Evolutionary conservation across 2,888 invertebrate species (phyloP), one percentile per base, ranked within the genome.

Genomic region (Microctonus hyperodae): DNA sequence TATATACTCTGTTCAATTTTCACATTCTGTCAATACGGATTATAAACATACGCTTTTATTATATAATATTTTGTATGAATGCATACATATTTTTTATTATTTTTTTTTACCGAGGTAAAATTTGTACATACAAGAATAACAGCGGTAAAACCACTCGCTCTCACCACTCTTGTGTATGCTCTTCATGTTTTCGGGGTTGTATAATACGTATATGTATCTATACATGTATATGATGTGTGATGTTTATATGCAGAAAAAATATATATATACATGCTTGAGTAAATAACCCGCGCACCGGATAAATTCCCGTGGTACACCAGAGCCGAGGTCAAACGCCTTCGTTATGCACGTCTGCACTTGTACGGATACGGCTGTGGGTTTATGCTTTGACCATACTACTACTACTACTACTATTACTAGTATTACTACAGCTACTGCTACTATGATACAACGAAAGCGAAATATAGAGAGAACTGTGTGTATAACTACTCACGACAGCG

Each of bases 271-370:
- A 35, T 60, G 50, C 33, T 48, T 20, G 56, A 31, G 64, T 57
- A 64, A 64, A 64, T 64, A 65, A 65, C 65, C 50, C 65, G 51
- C 59, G 37, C 51, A 35, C 16, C 23, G 58, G 50, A 33, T 65
- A 59, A 65, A 65, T 65, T 65, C 59, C 37, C 65, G 65, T 65
- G 65, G 65, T 53, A 59, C 51, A 59, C 65, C 65, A 65, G 50
- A 63, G 37, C 28, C 35, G 66, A 56, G 66, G 66, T 66, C 66
- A 66, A 66, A 61, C 61, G 66, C 61, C 66, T 66, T 66, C 56
- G 66, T 66, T 66, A 66, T 66, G 48, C 56, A 33, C 55, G 50
- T 66, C 56, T 66, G 66, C 61, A 66, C 66, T 66, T 66, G 66
- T 60, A 56, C 51, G 62, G 62, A 53, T 62, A 62, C 51, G 44